Percentiles rank a stretch among this genome's conserved stretches.
These are phyloP conservation scores for Prunella himalayana DNA, from an alignment of 2,113 vertebrate genomes.

Conservation along the genomic window DNA sequence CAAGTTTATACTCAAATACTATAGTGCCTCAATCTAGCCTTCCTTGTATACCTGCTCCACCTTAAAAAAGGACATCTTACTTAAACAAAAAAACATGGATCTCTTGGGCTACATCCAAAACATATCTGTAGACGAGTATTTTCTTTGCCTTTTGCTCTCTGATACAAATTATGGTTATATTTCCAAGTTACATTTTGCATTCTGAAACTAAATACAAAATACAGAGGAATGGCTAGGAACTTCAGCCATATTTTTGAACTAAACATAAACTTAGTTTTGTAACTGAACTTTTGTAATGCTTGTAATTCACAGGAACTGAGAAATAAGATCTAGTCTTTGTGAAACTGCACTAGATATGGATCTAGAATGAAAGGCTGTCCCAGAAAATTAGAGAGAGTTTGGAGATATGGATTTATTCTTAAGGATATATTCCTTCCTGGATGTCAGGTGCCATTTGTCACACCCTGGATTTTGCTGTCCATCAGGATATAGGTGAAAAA, in stretches of 20 bases:
- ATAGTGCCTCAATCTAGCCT: not conserved
- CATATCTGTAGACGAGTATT: not conserved
- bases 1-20: not conserved
- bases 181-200: not conserved
- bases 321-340: conserved; percentile 48
- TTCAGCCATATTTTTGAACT: not conserved
- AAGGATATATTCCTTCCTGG: conserved; percentile 72
- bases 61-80: not conserved
- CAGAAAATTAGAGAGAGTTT: conserved; percentile 73
- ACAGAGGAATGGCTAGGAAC: not conserved
- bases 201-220: not conserved
- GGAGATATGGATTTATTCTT: conserved; percentile 74
- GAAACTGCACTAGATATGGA: conserved; percentile 66
- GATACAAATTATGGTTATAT: not conserved
- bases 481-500: conserved; percentile 71
- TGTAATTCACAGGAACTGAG: conserved; percentile 46
- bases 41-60: not conserved
- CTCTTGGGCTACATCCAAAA: not conserved
- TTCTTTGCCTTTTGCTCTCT: not conserved
- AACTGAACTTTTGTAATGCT: conserved; percentile 16
- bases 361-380: conserved; percentile 71
- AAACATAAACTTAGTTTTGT: conserved; percentile 37
- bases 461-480: conserved; percentile 72
- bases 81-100: not conserved
- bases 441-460: conserved; percentile 80